These are phyloP conservation scores for Diorhabda sublineata DNA, from an alignment of 1,140 invertebrate genomes.

Conservation along the genomic window DNA sequence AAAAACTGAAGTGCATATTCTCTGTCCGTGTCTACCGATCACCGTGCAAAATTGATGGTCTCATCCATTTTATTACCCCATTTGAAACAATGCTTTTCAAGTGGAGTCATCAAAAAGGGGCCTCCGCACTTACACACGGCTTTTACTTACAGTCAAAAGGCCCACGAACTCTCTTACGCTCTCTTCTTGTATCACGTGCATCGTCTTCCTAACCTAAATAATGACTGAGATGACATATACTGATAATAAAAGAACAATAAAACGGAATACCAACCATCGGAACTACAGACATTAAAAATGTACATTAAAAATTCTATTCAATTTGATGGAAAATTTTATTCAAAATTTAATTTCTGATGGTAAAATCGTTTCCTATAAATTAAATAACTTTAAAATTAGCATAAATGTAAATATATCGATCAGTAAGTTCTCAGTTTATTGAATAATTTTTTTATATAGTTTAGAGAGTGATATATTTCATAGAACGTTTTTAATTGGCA, in stretches of 20 bases:
- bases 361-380: too few species aligned
- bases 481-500: too few species aligned
- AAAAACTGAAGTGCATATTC: constrained; percentile 1
- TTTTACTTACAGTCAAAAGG: constrained; percentile 12
- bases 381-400: too few species aligned
- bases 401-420: too few species aligned
- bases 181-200: background rate
- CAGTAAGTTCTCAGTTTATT: too few species aligned
- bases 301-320: too few species aligned
- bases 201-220: background rate
- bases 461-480: too few species aligned
- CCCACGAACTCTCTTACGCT: constrained; percentile 3
- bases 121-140: background rate
- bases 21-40: background rate
- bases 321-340: too few species aligned
- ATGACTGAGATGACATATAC: background rate
- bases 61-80: constrained; percentile 27
- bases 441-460: too few species aligned
- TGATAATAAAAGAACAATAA: background rate
- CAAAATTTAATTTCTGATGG: too few species aligned
- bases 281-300: too few species aligned
- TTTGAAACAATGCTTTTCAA: constrained; percentile 30
- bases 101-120: constrained; percentile 25
- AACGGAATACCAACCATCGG: background rate
- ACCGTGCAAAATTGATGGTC: background rate